phyloP scores from a whole-genome alignment of 2,113 vertebrate genomes.

The Leucosticte australis region DNA sequence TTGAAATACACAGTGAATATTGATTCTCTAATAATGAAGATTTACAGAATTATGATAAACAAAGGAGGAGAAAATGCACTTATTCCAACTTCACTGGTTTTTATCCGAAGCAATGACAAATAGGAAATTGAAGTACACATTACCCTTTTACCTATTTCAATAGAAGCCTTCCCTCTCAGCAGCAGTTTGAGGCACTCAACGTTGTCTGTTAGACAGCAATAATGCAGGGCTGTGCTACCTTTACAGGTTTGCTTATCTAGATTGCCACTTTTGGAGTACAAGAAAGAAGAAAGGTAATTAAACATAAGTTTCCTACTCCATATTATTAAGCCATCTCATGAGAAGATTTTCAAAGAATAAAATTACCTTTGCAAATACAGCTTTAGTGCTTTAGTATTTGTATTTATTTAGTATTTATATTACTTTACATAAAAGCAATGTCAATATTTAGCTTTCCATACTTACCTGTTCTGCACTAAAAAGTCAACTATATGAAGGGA shows the following conservation, averaged over 20 bases:
- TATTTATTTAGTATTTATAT: background rate
- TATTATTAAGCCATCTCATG: background rate
- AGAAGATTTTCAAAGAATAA: background rate
- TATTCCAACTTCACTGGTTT: background rate
- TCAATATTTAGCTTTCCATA: background rate
- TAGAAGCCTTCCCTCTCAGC: conserved; percentile 89
- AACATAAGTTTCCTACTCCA: background rate
- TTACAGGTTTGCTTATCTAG: conserved; percentile 89
- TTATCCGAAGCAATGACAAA: background rate
- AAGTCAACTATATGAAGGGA: conserved; percentile 98
- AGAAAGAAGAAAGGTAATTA: background rate
- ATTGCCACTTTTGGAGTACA: conserved; percentile 77
- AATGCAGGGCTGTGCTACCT: conserved; percentile 93
- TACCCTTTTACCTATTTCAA: conserved; percentile 83
- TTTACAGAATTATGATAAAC: background rate
- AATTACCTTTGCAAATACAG: background rate
- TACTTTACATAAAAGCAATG: background rate
- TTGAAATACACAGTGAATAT: background rate
- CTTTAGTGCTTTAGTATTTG: background rate
- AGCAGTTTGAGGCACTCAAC: conserved; percentile 95
- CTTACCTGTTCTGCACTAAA: conserved; percentile 92
- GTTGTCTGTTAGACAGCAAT: conserved; percentile 94
- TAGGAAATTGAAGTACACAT: background rate
- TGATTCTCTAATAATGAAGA: background rate
- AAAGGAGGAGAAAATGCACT: background rate